phyloP scores from a whole-genome alignment of 92 coral and sea anemone species.

The Porites evermanni region DNA sequence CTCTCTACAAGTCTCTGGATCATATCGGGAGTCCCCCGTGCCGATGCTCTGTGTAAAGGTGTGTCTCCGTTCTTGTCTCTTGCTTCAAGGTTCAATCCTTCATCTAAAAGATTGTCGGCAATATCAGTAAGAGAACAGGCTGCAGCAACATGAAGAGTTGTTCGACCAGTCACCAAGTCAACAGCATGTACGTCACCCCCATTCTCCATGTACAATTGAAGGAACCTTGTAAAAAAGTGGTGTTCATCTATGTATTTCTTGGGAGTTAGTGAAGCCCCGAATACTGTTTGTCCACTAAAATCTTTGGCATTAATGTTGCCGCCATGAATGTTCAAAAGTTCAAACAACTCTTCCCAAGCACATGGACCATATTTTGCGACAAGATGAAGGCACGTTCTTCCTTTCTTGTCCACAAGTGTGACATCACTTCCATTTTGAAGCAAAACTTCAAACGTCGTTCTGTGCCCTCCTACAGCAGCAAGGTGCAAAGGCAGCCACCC shows the following conservation, averaged over 20 bases:
- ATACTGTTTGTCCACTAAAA: background rate
- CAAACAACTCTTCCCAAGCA: background rate
- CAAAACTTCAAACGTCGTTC: background rate
- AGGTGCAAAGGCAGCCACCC: conserved; percentile 3
- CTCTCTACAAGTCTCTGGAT: conserved; percentile 43
- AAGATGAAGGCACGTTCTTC: conserved; percentile 29
- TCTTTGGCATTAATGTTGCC: background rate
- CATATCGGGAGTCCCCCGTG: conserved; percentile 50
- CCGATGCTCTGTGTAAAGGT: conserved; percentile 68
- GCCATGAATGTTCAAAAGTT: background rate
- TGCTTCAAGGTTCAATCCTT: conserved; percentile 9
- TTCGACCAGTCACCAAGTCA: background rate
- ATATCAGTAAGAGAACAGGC: background rate
- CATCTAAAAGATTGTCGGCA: background rate
- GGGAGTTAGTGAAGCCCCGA: background rate
- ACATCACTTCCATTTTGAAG: conserved; percentile 41
- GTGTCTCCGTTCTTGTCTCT: conserved; percentile 41
- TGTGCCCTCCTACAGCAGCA: background rate
- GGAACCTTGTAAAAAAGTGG: background rate
- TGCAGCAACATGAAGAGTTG: conserved; percentile 10
- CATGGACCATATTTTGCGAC: background rate
- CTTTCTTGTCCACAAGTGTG: conserved; percentile 31
- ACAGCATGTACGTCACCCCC: background rate
- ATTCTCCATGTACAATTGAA: background rate
- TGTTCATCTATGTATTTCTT: background rate